Evolutionary conservation across 2,113 vertebrate species (phyloP), one percentile per base, ranked within the genome.

Genomic region (Pogonocichla stellata): DNA sequence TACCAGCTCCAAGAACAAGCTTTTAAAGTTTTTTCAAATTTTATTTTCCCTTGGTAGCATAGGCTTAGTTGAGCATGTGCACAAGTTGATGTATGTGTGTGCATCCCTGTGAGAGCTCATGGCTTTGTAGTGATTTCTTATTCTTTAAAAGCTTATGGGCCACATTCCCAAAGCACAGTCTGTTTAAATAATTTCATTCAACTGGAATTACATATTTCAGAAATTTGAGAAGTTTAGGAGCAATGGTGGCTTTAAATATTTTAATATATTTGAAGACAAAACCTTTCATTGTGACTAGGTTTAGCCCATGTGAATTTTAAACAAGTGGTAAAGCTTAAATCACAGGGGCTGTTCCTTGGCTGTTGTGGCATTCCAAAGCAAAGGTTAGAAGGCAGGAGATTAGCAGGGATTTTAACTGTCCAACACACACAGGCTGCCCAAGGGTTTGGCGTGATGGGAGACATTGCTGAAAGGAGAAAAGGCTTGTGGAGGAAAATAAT

Each of bases 271-370:
- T 82, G 74, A 92, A 67, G 62, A 88, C 83, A 86, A 88, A 48
- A 92, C 6, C 20, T 95, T 95, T 96, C 72, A 42, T n/a, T 91
- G 48, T 88, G 84, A 94, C 26, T 88, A 71, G 50, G 51, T 67
- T 86, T 86, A 96, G 19, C 24, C 50, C 31, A 56, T 9, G 9
- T 77, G 64, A 96, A 96, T 96, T 92, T 95, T 96, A 97, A 96
- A 80, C 75, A 95, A 78, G 40, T 51, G 45, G 42, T 69, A 62
- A 92, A 79, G 29, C 29, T 69, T 34, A 65, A 71, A 80, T 75
- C 62, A 90, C 8, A 12, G 5, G 2, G 10, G 34, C 88, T 89
- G 25, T 88, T 90, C 48, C 45, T 73, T 40, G 61, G 47, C 78
- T 92, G n/a, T 81, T 84, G 67, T 3, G 5, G 61, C 22, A 34